Evolutionary conservation across 1,140 invertebrate genomes (phyloP).

Genomic region (Triops longicaudatus): DNA sequence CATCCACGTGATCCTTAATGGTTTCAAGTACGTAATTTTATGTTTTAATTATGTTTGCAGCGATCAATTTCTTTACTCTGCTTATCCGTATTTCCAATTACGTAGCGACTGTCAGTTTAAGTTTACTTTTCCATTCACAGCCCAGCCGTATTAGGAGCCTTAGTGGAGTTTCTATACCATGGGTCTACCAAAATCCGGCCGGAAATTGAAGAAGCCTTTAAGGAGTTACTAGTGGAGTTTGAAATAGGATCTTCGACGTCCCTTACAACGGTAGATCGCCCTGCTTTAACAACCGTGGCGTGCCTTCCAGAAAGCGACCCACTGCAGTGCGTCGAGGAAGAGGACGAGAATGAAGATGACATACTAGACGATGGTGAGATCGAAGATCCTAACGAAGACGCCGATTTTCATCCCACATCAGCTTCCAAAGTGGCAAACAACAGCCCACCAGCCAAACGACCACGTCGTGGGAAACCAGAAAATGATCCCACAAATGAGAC

Average conservation of each 20-base stretch:
- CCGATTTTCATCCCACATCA: background rate
- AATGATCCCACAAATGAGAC: background rate
- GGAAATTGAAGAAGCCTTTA: background rate
- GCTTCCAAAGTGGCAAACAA: background rate
- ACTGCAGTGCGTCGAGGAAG: background rate
- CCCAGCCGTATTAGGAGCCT: background rate
- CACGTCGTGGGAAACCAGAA: background rate
- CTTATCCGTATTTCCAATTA: background rate
- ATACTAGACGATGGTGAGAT: background rate
- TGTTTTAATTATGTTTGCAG: too few relatives aligned
- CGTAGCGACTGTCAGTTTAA: background rate
- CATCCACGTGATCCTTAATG: background rate
- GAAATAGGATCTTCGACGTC: background rate
- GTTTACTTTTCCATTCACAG: background rate
- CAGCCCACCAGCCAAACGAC: background rate
- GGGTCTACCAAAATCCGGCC: background rate
- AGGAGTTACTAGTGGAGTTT: background rate
- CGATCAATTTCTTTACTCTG: too few relatives aligned
- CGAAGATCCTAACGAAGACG: background rate
- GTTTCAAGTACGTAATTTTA: background rate
- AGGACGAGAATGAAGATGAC: background rate
- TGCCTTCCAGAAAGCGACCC: background rate
- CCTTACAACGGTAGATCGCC: background rate
- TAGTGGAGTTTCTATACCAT: background rate
- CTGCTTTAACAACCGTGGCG: background rate